Conservation (phyloP, 2,888 invertebrate species). For the Drosophila kuntzei region DNA sequence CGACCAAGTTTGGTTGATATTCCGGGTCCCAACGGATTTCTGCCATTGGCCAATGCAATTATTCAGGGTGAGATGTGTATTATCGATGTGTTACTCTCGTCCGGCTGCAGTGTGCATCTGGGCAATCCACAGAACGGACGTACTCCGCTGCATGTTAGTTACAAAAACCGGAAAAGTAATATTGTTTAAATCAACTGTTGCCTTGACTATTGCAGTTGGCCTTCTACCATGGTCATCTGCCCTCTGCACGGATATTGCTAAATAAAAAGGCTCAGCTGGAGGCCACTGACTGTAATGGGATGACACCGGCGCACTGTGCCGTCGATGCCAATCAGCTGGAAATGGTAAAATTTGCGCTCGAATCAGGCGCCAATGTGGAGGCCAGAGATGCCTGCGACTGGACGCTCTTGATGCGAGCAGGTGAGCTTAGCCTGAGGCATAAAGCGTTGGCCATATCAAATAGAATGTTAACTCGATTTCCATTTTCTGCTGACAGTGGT, state of each 20-base stretch:
- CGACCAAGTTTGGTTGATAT: slow-evolving; percentile 82
- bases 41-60: slow-evolving; percentile 84
- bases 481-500: slow-evolving; percentile 68
- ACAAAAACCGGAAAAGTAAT: background rate
- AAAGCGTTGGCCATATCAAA: background rate
- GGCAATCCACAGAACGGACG: slow-evolving; percentile 82
- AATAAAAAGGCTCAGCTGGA: slow-evolving; percentile 84
- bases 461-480: slow-evolving; percentile 1
- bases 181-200: slow-evolving; percentile 4
- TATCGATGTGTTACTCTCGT: slow-evolving; percentile 82
- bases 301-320: slow-evolving; percentile 84
- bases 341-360: slow-evolving; percentile 83
- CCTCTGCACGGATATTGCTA: slow-evolving; percentile 83
- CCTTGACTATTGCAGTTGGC: slow-evolving; percentile 71
- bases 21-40: slow-evolving; percentile 83
- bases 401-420: slow-evolving; percentile 84
- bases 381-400: slow-evolving; percentile 82
- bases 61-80: slow-evolving; percentile 82
- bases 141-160: slow-evolving; percentile 84
- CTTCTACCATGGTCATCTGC: slow-evolving; percentile 83
- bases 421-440: slow-evolving; percentile 50
- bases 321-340: slow-evolving; percentile 84
- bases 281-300: slow-evolving; percentile 82
- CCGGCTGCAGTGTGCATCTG: slow-evolving; percentile 81
- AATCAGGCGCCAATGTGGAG: slow-evolving; percentile 83